phyloP scores from a whole-genome alignment of 2,797 vertebrate genomes.

The Sciurus carolinensis region DNA sequence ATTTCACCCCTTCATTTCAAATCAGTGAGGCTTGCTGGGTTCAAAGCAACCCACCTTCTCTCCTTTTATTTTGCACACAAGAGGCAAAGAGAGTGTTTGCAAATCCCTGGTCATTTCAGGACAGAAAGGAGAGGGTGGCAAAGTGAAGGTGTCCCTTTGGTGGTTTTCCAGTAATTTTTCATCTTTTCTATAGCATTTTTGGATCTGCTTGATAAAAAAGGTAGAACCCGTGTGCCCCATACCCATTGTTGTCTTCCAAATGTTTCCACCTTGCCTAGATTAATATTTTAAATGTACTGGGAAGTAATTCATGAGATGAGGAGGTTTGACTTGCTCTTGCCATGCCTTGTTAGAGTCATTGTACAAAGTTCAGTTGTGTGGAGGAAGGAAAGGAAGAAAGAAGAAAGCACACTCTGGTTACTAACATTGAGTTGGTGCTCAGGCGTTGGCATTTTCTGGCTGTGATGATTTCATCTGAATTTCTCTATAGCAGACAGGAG shows the following conservation, averaged over 20 bases:
- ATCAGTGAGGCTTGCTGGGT: not conserved
- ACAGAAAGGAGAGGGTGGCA: not conserved
- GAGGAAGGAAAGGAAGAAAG: not conserved
- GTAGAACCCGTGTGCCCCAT: not conserved
- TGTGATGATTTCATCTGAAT: slow-evolving; percentile 71
- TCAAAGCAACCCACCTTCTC: not conserved
- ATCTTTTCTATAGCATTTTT: not conserved
- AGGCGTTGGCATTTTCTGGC: slow-evolving; percentile 46
- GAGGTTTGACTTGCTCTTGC: not conserved
- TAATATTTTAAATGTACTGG: slow-evolving; percentile 80
- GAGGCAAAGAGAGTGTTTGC: not conserved
- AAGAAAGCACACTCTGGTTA: not conserved
- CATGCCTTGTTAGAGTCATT: not conserved
- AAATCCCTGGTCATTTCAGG: accelerated
- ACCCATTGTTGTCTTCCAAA: slow-evolving; percentile 64
- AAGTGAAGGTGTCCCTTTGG: accelerated
- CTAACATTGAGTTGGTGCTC: not conserved
- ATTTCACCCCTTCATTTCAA: not conserved
- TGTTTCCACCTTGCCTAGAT: slow-evolving; percentile 75
- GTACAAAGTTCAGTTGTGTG: not conserved
- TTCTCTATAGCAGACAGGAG: slow-evolving; percentile 55
- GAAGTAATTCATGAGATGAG: slow-evolving; percentile 55
- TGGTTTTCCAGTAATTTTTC: not conserved
- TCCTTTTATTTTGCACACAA: not conserved
- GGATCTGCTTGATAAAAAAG: slow-evolving; percentile 21